Evolutionary conservation across 2,888 invertebrate species (phyloP).

Genomic region (Alloscopus bannaensis): DNA sequence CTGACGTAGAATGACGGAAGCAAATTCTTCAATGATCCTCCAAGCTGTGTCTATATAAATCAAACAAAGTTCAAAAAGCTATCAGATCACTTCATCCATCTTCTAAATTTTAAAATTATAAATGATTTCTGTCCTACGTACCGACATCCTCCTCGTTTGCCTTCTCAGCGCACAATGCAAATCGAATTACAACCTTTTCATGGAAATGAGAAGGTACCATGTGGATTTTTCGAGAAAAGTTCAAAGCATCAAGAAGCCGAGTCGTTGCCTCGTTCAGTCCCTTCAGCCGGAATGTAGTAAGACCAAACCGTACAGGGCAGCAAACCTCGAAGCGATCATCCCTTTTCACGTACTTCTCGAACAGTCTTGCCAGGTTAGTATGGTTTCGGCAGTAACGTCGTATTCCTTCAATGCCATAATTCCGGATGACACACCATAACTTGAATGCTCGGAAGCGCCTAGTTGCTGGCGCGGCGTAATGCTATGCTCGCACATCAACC

Average conservation of each 20-base stretch:
- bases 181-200: slow-evolving; percentile 81
- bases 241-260: slow-evolving; percentile 85
- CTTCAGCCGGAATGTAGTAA: slow-evolving; percentile 86
- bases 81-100: background rate
- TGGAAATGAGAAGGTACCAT: slow-evolving; percentile 89
- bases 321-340: slow-evolving; percentile 65
- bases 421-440: slow-evolving; percentile 63
- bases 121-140: slow-evolving; percentile 7
- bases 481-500: slow-evolving; percentile 3
- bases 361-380: slow-evolving; percentile 56
- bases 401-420: slow-evolving; percentile 62
- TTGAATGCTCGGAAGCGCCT: slow-evolving; percentile 65
- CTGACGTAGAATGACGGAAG: slow-evolving; percentile 41
- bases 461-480: slow-evolving; percentile 47
- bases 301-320: slow-evolving; percentile 77
- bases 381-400: slow-evolving; percentile 59
- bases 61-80: background rate
- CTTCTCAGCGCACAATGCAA: slow-evolving; percentile 49
- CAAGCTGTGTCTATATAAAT: slow-evolving; percentile 43
- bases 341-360: slow-evolving; percentile 59
- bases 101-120: background rate
- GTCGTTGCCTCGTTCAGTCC: slow-evolving; percentile 85
- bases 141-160: slow-evolving; percentile 59
- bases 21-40: slow-evolving; percentile 50
- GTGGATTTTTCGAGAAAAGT: slow-evolving; percentile 88